Percentiles rank a stretch among this genome's conserved stretches.
Conservation (phyloP, 2,888 invertebrate species). For the Drosophila stalkeri region DNA sequence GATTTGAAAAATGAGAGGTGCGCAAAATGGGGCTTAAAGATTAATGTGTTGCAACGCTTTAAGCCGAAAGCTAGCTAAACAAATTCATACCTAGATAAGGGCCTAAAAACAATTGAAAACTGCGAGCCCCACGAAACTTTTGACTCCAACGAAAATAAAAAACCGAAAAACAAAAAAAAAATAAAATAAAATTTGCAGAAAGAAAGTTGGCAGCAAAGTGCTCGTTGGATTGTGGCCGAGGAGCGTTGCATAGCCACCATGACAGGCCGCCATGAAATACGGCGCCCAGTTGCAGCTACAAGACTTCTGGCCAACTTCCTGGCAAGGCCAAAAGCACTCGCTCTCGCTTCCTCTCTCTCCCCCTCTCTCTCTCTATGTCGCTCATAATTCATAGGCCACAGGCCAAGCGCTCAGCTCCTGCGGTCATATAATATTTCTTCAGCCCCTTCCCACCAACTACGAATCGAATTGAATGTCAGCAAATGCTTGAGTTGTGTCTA, state of each 20-base stretch:
- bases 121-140: constrained; percentile 50
- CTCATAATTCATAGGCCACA: constrained; percentile 55
- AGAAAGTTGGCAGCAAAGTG: constrained; percentile 39
- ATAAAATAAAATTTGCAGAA: neutral
- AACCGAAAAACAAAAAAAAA: neutral
- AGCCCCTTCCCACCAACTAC: constrained; percentile 9
- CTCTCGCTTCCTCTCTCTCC: constrained; percentile 5
- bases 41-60: constrained; percentile 33
- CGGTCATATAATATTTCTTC: constrained; percentile 38
- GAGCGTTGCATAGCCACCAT: constrained; percentile 16
- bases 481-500: constrained; percentile 48
- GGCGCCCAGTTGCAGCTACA: constrained; percentile 36
- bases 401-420: constrained; percentile 23
- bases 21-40: constrained; percentile 41
- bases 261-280: constrained; percentile 55
- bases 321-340: constrained; percentile 31
- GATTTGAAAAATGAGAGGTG: constrained; percentile 75
- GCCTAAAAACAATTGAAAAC: constrained; percentile 55
- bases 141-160: neutral
- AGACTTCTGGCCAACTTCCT: constrained; percentile 30
- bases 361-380: constrained; percentile 3
- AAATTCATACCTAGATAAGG: constrained; percentile 52
- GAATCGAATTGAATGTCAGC: constrained; percentile 45
- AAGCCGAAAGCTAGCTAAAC: constrained; percentile 31
- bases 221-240: constrained; percentile 57